These are phyloP conservation scores for Scartelaos histophorus DNA, from an alignment of 2,113 vertebrate genomes.

Conservation along the genomic window DNA sequence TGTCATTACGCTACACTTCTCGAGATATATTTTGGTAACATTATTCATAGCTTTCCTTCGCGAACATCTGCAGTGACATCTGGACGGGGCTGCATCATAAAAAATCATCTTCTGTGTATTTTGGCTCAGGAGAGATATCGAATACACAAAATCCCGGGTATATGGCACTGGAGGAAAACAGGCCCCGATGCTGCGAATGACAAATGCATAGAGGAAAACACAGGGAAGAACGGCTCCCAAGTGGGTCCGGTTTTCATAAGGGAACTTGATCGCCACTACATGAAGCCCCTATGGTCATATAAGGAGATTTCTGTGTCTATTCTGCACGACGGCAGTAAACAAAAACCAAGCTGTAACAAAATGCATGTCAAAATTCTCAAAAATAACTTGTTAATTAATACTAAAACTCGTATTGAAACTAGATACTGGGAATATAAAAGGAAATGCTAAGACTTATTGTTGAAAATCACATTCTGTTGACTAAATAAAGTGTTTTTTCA, in stretches of 20 bases:
- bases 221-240: constrained; percentile 44
- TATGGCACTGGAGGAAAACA: constrained; percentile 22
- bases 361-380: too few species aligned
- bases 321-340: too few species aligned
- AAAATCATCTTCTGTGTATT: constrained; percentile 17
- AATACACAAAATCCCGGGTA: constrained; percentile 15
- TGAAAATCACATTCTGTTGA: too few species aligned
- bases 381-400: too few species aligned
- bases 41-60: not conserved
- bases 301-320: constrained; percentile 59
- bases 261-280: constrained; percentile 52
- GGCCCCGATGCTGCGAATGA: constrained; percentile 46
- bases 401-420: too few species aligned
- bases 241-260: constrained; percentile 44
- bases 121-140: constrained; percentile 20
- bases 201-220: constrained; percentile 22
- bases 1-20: not conserved
- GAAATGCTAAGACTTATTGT: too few species aligned
- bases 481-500: too few species aligned
- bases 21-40: not conserved
- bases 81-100: constrained; percentile 12
- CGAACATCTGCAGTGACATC: constrained; percentile 10
- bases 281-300: constrained; percentile 56
- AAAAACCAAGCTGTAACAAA: too few species aligned
- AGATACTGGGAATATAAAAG: too few species aligned